phyloP scores from a whole-genome alignment of 2,888 invertebrate species.

The Xylota sylvarum region DNA sequence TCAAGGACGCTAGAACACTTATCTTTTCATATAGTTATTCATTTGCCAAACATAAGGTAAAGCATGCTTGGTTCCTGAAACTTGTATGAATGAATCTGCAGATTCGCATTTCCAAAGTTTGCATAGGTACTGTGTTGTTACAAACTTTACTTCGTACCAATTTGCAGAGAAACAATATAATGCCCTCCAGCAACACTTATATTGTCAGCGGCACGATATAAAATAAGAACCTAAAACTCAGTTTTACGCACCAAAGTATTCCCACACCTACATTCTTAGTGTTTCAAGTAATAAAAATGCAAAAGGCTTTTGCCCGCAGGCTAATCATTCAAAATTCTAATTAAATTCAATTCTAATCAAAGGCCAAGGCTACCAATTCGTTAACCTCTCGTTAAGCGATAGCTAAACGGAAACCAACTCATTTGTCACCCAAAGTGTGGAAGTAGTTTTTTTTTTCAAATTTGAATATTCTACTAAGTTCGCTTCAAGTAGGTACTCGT shows the following conservation, averaged over 20 bases:
- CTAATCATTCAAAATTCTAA: constrained; percentile 48
- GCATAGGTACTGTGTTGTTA: too few relatives aligned
- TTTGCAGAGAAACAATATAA: too few relatives aligned
- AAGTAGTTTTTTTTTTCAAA: constrained; percentile 42
- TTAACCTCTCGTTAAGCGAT: constrained; percentile 48
- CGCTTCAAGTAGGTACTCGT: background rate
- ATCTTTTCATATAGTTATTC: too few relatives aligned
- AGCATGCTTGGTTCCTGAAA: too few relatives aligned
- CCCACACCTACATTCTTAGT: constrained; percentile 51
- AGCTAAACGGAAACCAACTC: constrained; percentile 41
- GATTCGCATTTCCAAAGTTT: too few relatives aligned
- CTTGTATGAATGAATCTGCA: too few relatives aligned
- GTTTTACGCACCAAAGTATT: constrained; percentile 23
- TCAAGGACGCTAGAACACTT: too few relatives aligned
- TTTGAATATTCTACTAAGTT: constrained; percentile 50
- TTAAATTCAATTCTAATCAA: constrained; percentile 57
- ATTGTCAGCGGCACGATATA: too few relatives aligned
- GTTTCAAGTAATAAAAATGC: constrained; percentile 42
- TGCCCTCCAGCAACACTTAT: too few relatives aligned
- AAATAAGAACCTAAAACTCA: background rate
- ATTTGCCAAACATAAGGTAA: too few relatives aligned
- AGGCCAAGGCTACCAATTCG: constrained; percentile 65
- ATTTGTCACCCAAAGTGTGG: constrained; percentile 62
- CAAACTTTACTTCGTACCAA: too few relatives aligned
- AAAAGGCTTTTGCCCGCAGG: constrained; percentile 50